Evolutionary conservation across 2,797 vertebrate species (phyloP), one percentile per base, ranked within the genome.

Genomic region (Mus spretus): DNA sequence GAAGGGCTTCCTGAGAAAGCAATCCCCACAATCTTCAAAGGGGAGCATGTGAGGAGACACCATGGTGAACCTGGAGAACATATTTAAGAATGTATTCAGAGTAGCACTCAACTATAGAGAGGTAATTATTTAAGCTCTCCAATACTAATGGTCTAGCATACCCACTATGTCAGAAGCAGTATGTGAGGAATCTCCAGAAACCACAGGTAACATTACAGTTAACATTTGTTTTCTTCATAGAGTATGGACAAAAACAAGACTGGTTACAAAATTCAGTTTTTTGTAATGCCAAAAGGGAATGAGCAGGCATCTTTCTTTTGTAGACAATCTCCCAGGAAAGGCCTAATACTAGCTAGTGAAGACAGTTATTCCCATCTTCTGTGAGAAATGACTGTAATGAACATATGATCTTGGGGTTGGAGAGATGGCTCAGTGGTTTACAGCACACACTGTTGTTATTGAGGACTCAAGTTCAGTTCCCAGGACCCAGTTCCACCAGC

Each of bases 251-350:
- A 61, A 59, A 82, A 59, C 61, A 77, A 79, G 53, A 10, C 22
- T 87, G 31, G 47, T 82, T 90, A 93, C 93, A 97, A 92, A 93
- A 34, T 34, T 95, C 65, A 89, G 50, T 74, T 93, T 47, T 92
- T 47, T 78, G 44, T 79, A 93, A 91, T 82, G 59, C 65, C 28
- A 74, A 6, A 19, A 4, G 81, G 87, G 55, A 86, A 80, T 47
- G n/a, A 82, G 22, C 40, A 81, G 89, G 80, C 84, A 89, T 57
- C 61, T 90, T 94, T 50, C 19, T 47, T 67, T 14, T 92, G 28
- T 12, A 79, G 61, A 50, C n/a, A 93, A 65, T 93, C 67, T 89
- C 61, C n/a, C 20, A 40, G 55, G 79, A 82, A 85, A 95, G 4
- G 74, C 22, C 88, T 86, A 81, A 63, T 67, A 75, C 59, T 7